Base-by-base conservation (phyloP, 2,113 vertebrate genomes). In the Chionis minor region DNA sequence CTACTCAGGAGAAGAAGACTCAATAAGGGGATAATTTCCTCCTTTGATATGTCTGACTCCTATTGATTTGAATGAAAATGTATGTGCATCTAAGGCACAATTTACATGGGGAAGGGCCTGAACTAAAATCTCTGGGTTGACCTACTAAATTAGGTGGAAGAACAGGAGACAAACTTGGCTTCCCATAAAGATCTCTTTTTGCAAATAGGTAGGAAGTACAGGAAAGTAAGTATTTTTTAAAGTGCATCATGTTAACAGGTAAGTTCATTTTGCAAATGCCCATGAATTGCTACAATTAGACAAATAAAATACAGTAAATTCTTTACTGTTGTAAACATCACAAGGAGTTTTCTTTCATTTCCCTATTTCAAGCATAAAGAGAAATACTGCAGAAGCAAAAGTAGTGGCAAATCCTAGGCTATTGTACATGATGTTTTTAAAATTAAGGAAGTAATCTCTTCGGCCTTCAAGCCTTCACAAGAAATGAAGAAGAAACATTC, bases 21-120 rank as follows among this genome's bases (percentile, higher is more conserved):
- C 95, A 97, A 92, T 95, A 92, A 95, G 73, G 35, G 94, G 83
- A 92, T 96, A 92, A 94, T 97, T 97, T 97, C 94, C 77, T 94
- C 54, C 80, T 94, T 92, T 96, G 91, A 92, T 96, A 91, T 85
- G 70, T 87, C 88, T 94, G 62, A 93, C 83, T 95, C 28, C 77
- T 91, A 96, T 94, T 94, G 94, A 95, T 94, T 94, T 94, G 35
- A 92, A 74, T 92, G 90, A 94, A 94, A 97, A 96, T 83, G 88
- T 90, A 80, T 92, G 92, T 87, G 38, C 74, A 87, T 91, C 81
- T 82, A 62, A 96, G 86, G 33, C n/a, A 90, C 49, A 69, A 81
- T 93, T 91, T 82, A 77, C 90, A 70, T 32, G 42, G 66, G 82
- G 59, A 92, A 89, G 70, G 69, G 14, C 38, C 84, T 91, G 81